A percentile compares a stretch with the other conserved stretches of the same genome.
phyloP scores from a whole-genome alignment of 30 jellyfish, hydroid and myxozoan genomes.

The Clytia hemisphaerica region DNA sequence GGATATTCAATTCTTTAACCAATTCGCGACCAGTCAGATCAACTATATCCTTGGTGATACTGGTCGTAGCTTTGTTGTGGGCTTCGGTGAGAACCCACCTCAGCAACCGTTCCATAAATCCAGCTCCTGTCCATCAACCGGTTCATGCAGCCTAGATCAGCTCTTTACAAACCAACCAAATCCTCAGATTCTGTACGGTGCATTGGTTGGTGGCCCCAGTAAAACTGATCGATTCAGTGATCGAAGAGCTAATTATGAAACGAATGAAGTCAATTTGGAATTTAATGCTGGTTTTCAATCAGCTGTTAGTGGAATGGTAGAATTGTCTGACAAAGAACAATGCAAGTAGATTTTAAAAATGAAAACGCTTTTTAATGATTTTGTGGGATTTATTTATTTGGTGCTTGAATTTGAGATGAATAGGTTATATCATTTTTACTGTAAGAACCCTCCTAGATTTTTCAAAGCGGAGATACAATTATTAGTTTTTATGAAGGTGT shows the following conservation, averaged over 20 bases:
- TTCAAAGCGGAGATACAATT: no score
- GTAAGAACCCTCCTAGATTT: no score
- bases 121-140: constrained; percentile 48
- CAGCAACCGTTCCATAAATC: constrained; percentile 52
- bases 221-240: constrained; percentile 25
- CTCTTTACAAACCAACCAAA: constrained; percentile 29
- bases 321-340: no score
- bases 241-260: constrained; percentile 36
- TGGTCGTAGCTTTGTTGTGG: constrained; percentile 69
- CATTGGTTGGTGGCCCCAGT: constrained; percentile 72
- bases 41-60: constrained; percentile 50
- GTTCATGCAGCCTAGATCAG: constrained; percentile 24
- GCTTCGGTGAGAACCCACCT: constrained; percentile 68
- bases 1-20: background rate
- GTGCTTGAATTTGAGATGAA: no score
- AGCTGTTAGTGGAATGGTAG: constrained; percentile 45
- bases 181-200: constrained; percentile 61
- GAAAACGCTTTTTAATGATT: no score
- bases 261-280: constrained; percentile 64
- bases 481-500: no score
- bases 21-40: constrained; percentile 52
- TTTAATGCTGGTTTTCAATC: constrained; percentile 75
- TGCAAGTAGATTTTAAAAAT: no score
- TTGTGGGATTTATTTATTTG: no score
- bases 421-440: no score